phyloP scores from a whole-genome alignment of 2,797 vertebrate species.

The Sus cebifrons region DNA sequence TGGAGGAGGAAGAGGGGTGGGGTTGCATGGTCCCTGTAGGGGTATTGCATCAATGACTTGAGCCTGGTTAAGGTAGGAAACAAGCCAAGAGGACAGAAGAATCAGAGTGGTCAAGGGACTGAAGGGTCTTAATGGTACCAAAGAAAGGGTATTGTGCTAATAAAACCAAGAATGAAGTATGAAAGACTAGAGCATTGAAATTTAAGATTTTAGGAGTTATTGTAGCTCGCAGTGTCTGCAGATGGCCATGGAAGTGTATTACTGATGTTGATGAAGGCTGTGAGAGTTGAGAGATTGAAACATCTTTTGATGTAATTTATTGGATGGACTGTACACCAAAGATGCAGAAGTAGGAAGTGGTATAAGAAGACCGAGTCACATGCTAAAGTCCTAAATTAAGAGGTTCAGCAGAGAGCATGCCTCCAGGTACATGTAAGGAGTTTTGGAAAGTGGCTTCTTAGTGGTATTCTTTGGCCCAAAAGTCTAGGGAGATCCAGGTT shows the following conservation, averaged over 20 bases:
- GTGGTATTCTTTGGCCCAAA: neutral
- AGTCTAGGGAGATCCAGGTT: neutral
- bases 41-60: neutral
- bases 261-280: neutral
- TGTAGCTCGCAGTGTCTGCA: neutral
- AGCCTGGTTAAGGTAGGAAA: neutral
- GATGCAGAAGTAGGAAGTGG: neutral
- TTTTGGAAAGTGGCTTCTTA: neutral
- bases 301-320: conserved; percentile 7
- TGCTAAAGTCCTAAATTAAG: neutral
- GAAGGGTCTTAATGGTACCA: neutral
- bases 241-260: neutral
- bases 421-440: neutral
- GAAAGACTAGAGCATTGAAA: neutral
- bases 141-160: neutral
- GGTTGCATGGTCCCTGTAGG: neutral
- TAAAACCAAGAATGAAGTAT: neutral
- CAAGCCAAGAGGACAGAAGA: neutral
- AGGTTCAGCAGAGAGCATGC: neutral
- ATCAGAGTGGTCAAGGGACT: neutral
- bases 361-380: neutral
- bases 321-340: neutral
- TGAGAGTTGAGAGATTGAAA: conserved; percentile 19
- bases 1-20: neutral
- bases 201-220: neutral